A percentile compares a stretch with the other conserved stretches of the same genome.
Conservation (phyloP, 1,140 invertebrate species). For the Eueides isabella region DNA sequence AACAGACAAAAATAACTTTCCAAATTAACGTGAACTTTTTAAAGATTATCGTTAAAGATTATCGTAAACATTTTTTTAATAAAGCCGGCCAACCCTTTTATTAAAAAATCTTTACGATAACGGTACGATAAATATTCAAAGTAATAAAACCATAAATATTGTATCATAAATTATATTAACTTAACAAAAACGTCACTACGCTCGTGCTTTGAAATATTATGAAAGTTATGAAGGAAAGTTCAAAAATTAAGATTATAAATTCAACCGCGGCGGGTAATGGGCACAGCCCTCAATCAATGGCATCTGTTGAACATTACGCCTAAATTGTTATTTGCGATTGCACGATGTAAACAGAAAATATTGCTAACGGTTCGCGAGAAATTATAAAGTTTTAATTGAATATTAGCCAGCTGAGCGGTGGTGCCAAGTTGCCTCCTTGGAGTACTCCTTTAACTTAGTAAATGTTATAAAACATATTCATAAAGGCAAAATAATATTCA, state of each 20-base stretch:
- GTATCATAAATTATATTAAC: constrained; percentile 3
- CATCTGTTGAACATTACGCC: constrained; percentile 38
- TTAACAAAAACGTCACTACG: background rate
- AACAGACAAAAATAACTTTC: no score
- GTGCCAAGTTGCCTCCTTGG: constrained; percentile 28
- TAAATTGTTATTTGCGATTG: constrained; percentile 43
- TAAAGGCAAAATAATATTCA: background rate
- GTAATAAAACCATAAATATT: constrained; percentile 2
- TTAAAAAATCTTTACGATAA: no score
- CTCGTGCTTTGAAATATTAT: constrained; percentile 2
- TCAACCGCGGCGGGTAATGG: constrained; percentile 6
- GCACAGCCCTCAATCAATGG: constrained; percentile 34
- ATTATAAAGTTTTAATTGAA: constrained; percentile 73
- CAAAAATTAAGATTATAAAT: constrained; percentile 21
- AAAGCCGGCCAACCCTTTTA: background rate
- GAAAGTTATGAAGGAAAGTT: constrained; percentile 10
- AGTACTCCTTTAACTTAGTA: constrained; percentile 13
- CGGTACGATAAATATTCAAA: no score
- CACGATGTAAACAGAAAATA: constrained; percentile 59
- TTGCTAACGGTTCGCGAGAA: constrained; percentile 51
- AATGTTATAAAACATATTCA: background rate
- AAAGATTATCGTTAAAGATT: no score
- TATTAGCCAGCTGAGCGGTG: constrained; percentile 63
- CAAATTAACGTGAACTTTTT: no score
- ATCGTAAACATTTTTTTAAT: no score